Base-by-base conservation (phyloP, 2,797 vertebrate genomes). In the Dendrocincla tyrannina region DNA sequence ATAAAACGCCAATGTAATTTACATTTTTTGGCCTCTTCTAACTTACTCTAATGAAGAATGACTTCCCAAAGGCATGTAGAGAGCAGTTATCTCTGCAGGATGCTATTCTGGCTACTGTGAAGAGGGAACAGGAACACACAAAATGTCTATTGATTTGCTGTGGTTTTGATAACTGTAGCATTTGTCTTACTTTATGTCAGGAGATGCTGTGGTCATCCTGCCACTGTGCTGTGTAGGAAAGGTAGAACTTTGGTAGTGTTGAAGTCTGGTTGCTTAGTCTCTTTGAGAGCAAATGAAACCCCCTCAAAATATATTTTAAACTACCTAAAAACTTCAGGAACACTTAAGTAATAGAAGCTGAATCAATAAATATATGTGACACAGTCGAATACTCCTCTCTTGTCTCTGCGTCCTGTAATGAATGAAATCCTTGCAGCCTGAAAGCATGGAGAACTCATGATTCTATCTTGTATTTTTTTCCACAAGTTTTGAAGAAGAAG, bases 91-190 rank as follows among this genome's bases (percentile, higher is more conserved):
- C 76, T 94, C 82, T 91, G 66, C 92, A 62, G 80, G 84, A 59
- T 63, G 50, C 35, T 91, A 69, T 96, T 96, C 89, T 92, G 82
- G 49, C 44, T 96, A 87, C 63, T 89, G 37, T 10, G 76, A 95
- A 89, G 76, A 95, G 47, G 69, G 79, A 98, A 80, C 11, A 73
- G 42, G 64, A 96, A 69, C 73, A 66, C 32, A 83, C 42, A 88
- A 97, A 90, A 35, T 90, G 80, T 86, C 75, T 87, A 47, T 50
- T 91, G 66, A 33, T 88, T 96, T 91, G 75, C 79, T 93, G 39
- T 83, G 80, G 81, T 95, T 97, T 93, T 88, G 91, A 69, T 91
- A 97, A 95, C 79, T 80, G 50, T 41, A 89, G 32, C 63, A 35
- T 95, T 73, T 82, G 49, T 95, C 83, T 95, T 84, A 76, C 41